Evolutionary conservation across 1,140 invertebrate genomes (phyloP).

Genomic region (Diabrotica undecimpunctata): DNA sequence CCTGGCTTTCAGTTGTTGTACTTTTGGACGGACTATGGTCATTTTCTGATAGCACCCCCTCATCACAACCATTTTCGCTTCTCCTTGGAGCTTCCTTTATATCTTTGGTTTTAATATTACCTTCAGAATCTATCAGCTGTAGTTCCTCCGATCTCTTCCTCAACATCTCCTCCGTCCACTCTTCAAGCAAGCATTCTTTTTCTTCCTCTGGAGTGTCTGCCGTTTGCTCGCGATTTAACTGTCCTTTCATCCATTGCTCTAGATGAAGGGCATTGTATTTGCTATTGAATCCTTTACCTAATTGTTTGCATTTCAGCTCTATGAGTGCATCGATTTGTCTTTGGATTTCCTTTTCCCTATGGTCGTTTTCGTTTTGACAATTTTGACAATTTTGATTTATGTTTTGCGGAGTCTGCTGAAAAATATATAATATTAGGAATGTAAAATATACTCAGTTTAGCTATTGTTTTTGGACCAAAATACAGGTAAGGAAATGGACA

Average conservation of each 20-base stretch:
- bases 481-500: conserved; percentile 5
- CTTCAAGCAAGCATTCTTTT: conserved; percentile 48
- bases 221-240: conserved; percentile 48
- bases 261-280: conserved; percentile 62
- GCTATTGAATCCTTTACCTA: conserved; percentile 56
- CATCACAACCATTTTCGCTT: conserved; percentile 45
- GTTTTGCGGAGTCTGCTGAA: conserved; percentile 38
- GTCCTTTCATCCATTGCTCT: conserved; percentile 69
- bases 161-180: conserved; percentile 69
- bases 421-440: conserved; percentile 25
- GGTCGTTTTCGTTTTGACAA: conserved; percentile 34
- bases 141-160: conserved; percentile 63
- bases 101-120: conserved; percentile 25
- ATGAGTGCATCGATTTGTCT: conserved; percentile 56
- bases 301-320: conserved; percentile 57
- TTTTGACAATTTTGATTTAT: conserved; percentile 28
- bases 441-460: background rate
- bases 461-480: conserved; percentile 15
- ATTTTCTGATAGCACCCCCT: conserved; percentile 50
- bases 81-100: conserved; percentile 44
- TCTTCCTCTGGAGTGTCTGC: conserved; percentile 49
- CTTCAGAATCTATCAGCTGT: conserved; percentile 53
- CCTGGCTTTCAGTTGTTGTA: conserved; percentile 69
- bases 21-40: conserved; percentile 64
- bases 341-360: conserved; percentile 41